Conservation (phyloP, 2,113 vertebrate species). For the Perca flavescens region DNA sequence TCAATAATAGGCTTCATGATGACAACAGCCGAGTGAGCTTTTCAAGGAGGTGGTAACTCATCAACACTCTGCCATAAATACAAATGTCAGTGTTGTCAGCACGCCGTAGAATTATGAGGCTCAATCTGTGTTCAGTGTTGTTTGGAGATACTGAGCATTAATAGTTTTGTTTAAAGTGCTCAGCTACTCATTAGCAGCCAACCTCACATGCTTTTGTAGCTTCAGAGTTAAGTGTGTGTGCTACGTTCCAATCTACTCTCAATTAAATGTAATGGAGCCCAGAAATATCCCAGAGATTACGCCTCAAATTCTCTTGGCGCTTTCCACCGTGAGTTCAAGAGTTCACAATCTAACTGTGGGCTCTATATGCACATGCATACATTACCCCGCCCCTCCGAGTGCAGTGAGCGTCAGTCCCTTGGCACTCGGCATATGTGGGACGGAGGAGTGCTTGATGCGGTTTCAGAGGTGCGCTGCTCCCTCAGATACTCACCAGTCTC, state of each 20-base stretch:
- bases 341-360: slow-evolving; percentile 60
- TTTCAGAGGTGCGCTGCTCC: slow-evolving; percentile 18
- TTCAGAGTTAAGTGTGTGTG: slow-evolving; percentile 14
- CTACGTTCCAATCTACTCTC: slow-evolving; percentile 51
- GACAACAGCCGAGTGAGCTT: slow-evolving; percentile 58
- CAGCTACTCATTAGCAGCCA: slow-evolving; percentile 49
- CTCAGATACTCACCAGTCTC: slow-evolving; percentile 7
- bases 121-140: background rate
- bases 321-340: slow-evolving; percentile 55
- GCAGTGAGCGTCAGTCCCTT: background rate
- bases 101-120: slow-evolving; percentile 39
- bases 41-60: slow-evolving; percentile 65
- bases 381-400: background rate
- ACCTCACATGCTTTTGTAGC: background rate
- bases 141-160: slow-evolving; percentile 21
- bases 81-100: slow-evolving; percentile 54
- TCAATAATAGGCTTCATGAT: slow-evolving; percentile 71
- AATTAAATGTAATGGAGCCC: slow-evolving; percentile 60
- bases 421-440: slow-evolving; percentile 9
- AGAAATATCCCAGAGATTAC: slow-evolving; percentile 57
- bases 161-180: slow-evolving; percentile 7
- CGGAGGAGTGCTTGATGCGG: background rate
- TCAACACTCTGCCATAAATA: slow-evolving; percentile 64
- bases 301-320: slow-evolving; percentile 61
- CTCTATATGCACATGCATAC: slow-evolving; percentile 14